Conservation (phyloP, 2,113 vertebrate genomes). For the Rhizomys pruinosus region DNA sequence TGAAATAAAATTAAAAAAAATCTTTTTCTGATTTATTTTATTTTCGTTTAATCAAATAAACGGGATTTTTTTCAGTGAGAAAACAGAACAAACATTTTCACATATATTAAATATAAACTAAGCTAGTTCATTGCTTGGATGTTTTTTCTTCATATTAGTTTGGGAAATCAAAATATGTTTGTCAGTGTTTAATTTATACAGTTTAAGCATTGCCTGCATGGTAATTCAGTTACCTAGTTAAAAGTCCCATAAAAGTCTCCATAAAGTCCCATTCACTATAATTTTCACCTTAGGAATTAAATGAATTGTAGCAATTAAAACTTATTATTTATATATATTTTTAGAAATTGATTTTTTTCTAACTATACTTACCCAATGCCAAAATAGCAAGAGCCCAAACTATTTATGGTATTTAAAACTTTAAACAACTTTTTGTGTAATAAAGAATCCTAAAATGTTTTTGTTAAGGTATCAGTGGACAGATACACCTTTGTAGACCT, state of each 20-base stretch:
- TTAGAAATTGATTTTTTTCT: slow-evolving; percentile 47
- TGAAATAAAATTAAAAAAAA: no score
- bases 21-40: no score
- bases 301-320: slow-evolving; percentile 39
- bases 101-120: slow-evolving; percentile 11
- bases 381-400: slow-evolving; percentile 20
- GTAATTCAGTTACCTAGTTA: slow-evolving; percentile 45
- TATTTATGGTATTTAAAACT: slow-evolving; percentile 8
- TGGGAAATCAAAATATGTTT: slow-evolving; percentile 49
- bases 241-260: slow-evolving; percentile 26
- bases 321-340: slow-evolving; percentile 51
- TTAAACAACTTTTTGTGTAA: slow-evolving; percentile 14
- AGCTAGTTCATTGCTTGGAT: slow-evolving; percentile 24
- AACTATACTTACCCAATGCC: slow-evolving; percentile 7
- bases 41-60: slow-evolving; percentile 93
- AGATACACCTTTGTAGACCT: not conserved
- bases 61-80: slow-evolving; percentile 85
- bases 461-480: not conserved
- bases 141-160: slow-evolving; percentile 48
- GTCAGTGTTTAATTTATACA: slow-evolving; percentile 36
- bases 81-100: not conserved
- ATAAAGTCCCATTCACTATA: no score
- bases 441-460: slow-evolving; percentile 11
- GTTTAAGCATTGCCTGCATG: slow-evolving; percentile 36
- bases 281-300: slow-evolving; percentile 51